Conservation (phyloP, 2,888 invertebrate genomes). For the Pristionchus japonicus region DNA sequence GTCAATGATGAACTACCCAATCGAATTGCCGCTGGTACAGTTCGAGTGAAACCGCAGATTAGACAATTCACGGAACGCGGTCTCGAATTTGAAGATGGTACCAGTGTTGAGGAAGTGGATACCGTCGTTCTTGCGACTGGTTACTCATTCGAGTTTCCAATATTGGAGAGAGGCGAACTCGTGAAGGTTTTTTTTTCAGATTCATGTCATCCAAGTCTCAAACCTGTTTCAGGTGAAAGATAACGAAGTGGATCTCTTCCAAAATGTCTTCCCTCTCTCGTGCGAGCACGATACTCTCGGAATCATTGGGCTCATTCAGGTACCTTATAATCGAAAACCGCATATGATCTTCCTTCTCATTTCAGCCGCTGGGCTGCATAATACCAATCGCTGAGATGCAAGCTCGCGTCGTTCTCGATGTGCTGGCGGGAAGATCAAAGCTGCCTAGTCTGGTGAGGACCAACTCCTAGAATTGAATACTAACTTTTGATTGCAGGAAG, state of each 20-base stretch:
- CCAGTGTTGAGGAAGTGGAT: constrained; percentile 61
- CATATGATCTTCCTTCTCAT: background rate
- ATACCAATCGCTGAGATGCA: constrained; percentile 78
- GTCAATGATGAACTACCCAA: constrained; percentile 78
- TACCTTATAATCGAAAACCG: constrained; percentile 51
- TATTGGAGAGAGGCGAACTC: constrained; percentile 72
- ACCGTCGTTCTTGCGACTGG: constrained; percentile 76
- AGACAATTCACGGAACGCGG: constrained; percentile 60
- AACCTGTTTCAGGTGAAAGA: background rate
- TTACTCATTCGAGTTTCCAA: constrained; percentile 76
- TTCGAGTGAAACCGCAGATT: constrained; percentile 64
- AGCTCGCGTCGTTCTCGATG: constrained; percentile 76
- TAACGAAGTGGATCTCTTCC: constrained; percentile 73
- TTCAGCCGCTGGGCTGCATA: constrained; percentile 76
- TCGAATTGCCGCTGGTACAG: constrained; percentile 75
- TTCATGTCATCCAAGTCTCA: background rate
- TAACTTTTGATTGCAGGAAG: background rate
- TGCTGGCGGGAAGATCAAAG: constrained; percentile 50
- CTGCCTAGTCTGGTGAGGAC: background rate
- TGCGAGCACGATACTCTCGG: constrained; percentile 76
- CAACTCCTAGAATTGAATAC: background rate
- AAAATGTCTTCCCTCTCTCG: constrained; percentile 76
- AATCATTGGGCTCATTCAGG: constrained; percentile 77
- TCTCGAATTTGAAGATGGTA: constrained; percentile 65
- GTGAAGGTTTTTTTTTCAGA: constrained; percentile 52